Evolutionary conservation across 2,888 invertebrate species (phyloP).

Genomic region (Cyaniris semiargus): DNA sequence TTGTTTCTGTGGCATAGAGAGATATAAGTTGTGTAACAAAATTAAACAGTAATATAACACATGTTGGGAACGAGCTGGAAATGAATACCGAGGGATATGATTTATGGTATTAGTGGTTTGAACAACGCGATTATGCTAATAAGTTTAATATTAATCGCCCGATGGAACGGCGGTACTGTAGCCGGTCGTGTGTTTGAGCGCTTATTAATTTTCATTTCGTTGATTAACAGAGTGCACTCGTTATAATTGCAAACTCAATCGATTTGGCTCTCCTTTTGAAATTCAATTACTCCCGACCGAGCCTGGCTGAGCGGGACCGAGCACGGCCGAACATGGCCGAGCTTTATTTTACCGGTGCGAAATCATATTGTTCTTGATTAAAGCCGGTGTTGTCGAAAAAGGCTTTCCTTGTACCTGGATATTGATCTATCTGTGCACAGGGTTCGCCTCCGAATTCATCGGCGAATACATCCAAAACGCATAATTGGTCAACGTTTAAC

Average conservation of each 20-base stretch:
- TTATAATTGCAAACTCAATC: constrained; percentile 29
- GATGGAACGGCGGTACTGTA: not conserved
- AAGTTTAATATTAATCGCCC: constrained; percentile 17
- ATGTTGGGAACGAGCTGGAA: not conserved
- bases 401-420: constrained; percentile 14
- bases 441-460: not conserved
- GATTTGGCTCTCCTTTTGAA: constrained; percentile 29
- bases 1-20: not conserved
- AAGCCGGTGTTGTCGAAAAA: constrained; percentile 3
- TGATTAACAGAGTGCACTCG: constrained; percentile 29
- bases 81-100: not conserved
- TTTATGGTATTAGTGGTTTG: constrained; percentile 17
- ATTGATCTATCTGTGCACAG: not conserved
- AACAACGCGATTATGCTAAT: constrained; percentile 11
- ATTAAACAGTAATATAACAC: not conserved
- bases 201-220: constrained; percentile 29
- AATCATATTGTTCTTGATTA: constrained; percentile 15
- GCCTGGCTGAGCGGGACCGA: not conserved
- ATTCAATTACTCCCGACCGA: constrained; percentile 20
- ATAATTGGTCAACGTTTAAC: not conserved
- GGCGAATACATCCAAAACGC: not conserved
- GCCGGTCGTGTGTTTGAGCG: constrained; percentile 9
- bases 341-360: not conserved
- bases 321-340: not conserved
- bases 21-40: not conserved